Conservation (phyloP, 2,113 vertebrate species). For the Bambusicola thoracicus region DNA sequence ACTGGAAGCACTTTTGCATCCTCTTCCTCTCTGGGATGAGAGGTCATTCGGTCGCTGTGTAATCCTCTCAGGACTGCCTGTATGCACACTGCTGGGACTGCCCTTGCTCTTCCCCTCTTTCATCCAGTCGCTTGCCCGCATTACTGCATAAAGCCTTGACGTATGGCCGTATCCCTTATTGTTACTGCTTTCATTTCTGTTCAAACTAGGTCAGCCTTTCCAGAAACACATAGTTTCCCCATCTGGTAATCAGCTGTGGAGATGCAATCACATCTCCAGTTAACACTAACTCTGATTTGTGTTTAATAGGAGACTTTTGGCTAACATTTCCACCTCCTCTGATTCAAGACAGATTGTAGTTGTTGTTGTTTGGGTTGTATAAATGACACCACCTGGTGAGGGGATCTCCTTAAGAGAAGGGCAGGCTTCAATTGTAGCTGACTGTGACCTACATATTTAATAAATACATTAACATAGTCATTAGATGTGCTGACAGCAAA, state of each 20-base stretch:
- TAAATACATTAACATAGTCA: neutral
- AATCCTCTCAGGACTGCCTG: neutral
- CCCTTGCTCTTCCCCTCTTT: neutral
- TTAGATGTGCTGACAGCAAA: neutral
- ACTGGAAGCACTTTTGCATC: neutral
- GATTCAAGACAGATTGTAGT: neutral
- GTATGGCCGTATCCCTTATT: neutral
- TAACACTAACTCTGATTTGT: neutral
- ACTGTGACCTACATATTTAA: neutral
- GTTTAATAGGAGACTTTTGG: neutral
- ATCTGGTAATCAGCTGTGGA: slow-evolving; percentile 24
- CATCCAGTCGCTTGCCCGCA: rapidly evolving
- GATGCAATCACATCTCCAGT: neutral
- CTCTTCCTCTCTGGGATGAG: neutral
- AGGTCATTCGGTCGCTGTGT: neutral
- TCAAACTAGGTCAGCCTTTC: neutral
- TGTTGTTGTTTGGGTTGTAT: neutral
- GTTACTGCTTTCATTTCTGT: neutral
- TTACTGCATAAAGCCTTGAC: neutral
- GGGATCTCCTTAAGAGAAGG: neutral
- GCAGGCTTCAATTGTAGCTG: neutral
- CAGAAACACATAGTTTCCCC: slow-evolving; percentile 10
- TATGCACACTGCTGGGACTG: neutral
- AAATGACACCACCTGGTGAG: neutral
- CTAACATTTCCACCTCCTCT: neutral